Base-by-base conservation (phyloP, 2,113 vertebrate species). In the Oncorhynchus masou region DNA sequence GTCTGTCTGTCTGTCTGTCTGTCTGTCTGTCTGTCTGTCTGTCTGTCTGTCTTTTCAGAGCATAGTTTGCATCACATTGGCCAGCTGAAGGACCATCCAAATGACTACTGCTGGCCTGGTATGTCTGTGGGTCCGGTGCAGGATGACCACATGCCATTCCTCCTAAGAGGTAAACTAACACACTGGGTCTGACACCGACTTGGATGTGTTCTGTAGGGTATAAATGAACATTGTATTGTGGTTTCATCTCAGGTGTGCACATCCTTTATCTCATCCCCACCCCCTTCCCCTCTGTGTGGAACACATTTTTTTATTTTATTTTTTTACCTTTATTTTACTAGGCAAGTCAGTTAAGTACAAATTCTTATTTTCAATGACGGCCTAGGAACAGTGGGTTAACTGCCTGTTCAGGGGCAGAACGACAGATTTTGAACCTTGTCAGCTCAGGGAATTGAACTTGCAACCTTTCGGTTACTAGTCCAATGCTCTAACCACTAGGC, bases 271-370 rank as follows among this genome's bases (percentile, higher is more conserved):
- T 99, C 70, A 99, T 99, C 85, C 92, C 97, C 5, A 94, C 90
- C 39, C 97, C 96, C 24, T 99, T 98, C 85, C 98, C 98, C 20
- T n/a, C 20, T n/a, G 96, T 98, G 57, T 99, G 98, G 97, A 97
- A 99, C 80, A 96, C 94, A 6, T 95, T 97, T n/a, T n/a, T n/a
- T n/a, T n/a, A n/a, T n/a, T n/a, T n/a, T n/a, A n/a, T n/a, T n/a
- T n/a, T n/a, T n/a, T n/a, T n/a, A n/a, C n/a, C n/a, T n/a, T n/a
- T n/a, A n/a, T n/a, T n/a, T n/a, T n/a, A n/a, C n/a, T n/a, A n/a
- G n/a, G n/a, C n/a, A n/a, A n/a, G n/a, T n/a, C n/a, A n/a, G n/a
- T n/a, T n/a, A n/a, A n/a, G n/a, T n/a, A n/a, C n/a, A n/a, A n/a
- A n/a, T n/a, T n/a, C n/a, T n/a, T n/a, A n/a, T n/a, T n/a, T n/a